A percentile compares a stretch with the other conserved stretches of the same genome.
phyloP scores from a whole-genome alignment of 2,113 vertebrate species.

The Piaya cayana region DNA sequence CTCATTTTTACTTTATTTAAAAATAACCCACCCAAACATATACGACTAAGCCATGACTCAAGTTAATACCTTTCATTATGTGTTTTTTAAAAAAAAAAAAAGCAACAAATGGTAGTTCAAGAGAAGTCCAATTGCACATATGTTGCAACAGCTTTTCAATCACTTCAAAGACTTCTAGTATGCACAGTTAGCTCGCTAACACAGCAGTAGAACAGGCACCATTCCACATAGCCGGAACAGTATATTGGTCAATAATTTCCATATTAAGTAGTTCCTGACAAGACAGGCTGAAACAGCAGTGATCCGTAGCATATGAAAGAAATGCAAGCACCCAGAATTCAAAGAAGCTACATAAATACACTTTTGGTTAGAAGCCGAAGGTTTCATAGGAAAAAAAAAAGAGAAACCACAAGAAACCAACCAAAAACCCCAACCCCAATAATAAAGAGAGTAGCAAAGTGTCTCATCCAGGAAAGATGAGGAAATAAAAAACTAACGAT shows the following conservation, averaged over 20 bases:
- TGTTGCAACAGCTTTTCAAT: constrained; percentile 39
- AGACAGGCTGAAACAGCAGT: constrained; percentile 4
- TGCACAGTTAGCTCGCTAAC: background rate
- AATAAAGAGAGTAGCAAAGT: background rate
- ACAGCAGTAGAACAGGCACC: constrained; percentile 16
- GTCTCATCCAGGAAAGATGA: background rate
- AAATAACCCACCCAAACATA: background rate
- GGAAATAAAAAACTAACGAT: background rate
- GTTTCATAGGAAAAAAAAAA: background rate
- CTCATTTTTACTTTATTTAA: background rate
- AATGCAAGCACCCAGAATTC: background rate
- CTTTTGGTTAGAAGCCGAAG: background rate
- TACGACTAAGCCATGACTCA: background rate
- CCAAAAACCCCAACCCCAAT: background rate
- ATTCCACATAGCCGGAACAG: background rate
- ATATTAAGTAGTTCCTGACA: constrained; percentile 28
- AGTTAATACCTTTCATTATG: background rate
- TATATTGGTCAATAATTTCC: constrained; percentile 48
- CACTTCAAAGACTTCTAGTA: background rate
- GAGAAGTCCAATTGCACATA: background rate
- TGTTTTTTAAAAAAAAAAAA: background rate
- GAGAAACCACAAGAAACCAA: too few relatives aligned
- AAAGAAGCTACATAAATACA: background rate
- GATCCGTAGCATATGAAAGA: background rate
- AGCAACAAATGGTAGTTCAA: background rate